These are phyloP conservation scores for Palythoa caribaeorum DNA, from an alignment of 92 coral and sea anemone species.

Conservation along the genomic window DNA sequence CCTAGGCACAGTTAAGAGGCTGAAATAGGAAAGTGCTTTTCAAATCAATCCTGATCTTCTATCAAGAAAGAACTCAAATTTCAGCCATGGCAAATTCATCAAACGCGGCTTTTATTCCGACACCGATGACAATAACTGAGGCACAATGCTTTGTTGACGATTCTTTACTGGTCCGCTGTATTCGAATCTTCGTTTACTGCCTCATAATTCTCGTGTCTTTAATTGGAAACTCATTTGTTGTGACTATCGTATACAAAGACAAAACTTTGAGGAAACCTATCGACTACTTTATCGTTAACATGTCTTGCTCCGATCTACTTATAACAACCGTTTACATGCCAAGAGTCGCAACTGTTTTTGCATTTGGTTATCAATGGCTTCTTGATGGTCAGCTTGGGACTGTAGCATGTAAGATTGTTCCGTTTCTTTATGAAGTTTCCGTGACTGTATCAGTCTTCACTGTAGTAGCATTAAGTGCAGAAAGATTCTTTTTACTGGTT, in stretches of 20 bases:
- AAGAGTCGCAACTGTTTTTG: constrained; percentile 60
- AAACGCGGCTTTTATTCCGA: background rate
- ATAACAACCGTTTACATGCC: constrained; percentile 83
- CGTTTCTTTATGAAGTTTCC: constrained; percentile 70
- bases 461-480: constrained; percentile 74
- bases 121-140: background rate
- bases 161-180: constrained; percentile 50
- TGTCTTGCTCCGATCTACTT: constrained; percentile 76
- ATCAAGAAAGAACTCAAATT: background rate
- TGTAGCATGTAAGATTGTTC: constrained; percentile 71
- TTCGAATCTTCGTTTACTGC: constrained; percentile 69
- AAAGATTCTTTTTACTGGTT: constrained; percentile 79
- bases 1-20: no score
- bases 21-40: no score
- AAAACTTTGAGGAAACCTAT: constrained; percentile 72
- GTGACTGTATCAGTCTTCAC: constrained; percentile 76
- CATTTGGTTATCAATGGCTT: constrained; percentile 75
- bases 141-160: constrained; percentile 64
- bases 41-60: no score
- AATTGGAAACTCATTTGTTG: constrained; percentile 70
- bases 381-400: constrained; percentile 65
- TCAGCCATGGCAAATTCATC: background rate
- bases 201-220: constrained; percentile 68
- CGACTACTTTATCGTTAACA: constrained; percentile 81
- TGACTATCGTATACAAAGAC: constrained; percentile 64